Evolutionary conservation across 2,113 vertebrate species (phyloP).

Genomic region (Sinosuthora webbiana): DNA sequence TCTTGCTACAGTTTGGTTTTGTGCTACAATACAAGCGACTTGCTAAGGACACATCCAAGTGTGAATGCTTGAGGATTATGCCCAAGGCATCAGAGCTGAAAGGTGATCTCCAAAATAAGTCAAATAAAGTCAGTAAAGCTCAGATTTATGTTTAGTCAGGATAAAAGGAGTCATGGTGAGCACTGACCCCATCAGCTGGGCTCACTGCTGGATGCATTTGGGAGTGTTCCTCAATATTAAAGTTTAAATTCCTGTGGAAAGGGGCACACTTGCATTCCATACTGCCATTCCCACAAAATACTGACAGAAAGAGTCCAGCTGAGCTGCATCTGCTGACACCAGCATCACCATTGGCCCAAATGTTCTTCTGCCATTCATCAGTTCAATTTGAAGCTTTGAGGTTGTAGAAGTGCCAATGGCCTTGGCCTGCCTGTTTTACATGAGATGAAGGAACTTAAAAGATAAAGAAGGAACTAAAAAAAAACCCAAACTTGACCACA

Average conservation of each 20-base stretch:
- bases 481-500: background rate
- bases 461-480: background rate
- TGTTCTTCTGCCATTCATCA: background rate
- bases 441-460: constrained; percentile 14
- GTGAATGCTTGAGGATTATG: background rate
- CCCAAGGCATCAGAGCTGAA: background rate
- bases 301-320: background rate
- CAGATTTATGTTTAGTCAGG: background rate
- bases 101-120: background rate
- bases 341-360: background rate
- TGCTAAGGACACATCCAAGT: rapidly evolving
- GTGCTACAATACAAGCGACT: background rate
- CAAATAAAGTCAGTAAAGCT: background rate
- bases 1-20: background rate
- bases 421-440: background rate
- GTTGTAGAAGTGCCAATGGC: background rate
- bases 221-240: background rate
- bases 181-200: rapidly evolving
- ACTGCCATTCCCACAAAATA: background rate
- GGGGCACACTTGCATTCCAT: background rate
- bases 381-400: background rate
- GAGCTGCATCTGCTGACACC: background rate
- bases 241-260: background rate
- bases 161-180: background rate
- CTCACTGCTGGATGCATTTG: background rate